Percentiles rank a stretch among this genome's conserved stretches.
phyloP scores from a whole-genome alignment of 2,888 invertebrate genomes.

The Hypsopygia costalis region DNA sequence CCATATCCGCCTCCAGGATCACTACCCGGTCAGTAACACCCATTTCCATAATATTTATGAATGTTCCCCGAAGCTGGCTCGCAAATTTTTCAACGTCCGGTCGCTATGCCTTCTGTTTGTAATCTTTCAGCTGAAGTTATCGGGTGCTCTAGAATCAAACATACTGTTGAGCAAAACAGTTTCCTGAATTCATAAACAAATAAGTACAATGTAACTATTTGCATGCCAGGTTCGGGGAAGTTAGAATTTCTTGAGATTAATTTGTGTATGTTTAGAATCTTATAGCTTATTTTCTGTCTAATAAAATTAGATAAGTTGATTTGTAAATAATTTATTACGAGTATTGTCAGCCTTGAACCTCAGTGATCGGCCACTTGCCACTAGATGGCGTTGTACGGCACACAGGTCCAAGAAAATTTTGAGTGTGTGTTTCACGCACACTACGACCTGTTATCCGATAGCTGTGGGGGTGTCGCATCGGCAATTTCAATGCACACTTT shows the following conservation, averaged over 20 bases:
- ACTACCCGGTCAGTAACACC: conserved; percentile 70
- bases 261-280: conserved; percentile 18
- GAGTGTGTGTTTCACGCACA: conserved; percentile 55
- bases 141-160: conserved; percentile 45
- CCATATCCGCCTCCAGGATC: conserved; percentile 91
- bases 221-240: conserved; percentile 19
- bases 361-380: conserved; percentile 39
- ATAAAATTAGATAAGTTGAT: conserved; percentile 45
- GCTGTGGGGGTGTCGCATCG: conserved; percentile 46
- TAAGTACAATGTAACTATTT: conserved; percentile 20
- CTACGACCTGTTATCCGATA: conserved; percentile 21
- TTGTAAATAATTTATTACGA: conserved; percentile 63
- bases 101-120: conserved; percentile 57
- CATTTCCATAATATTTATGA: conserved; percentile 29
- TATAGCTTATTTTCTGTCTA: conserved; percentile 18
- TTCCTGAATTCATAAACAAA: conserved; percentile 68
- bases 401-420: conserved; percentile 23
- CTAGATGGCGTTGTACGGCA: conserved; percentile 62
- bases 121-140: conserved; percentile 61
- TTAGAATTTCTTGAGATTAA: conserved; percentile 17
- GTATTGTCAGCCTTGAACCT: conserved; percentile 74
- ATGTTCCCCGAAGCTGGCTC: conserved; percentile 35
- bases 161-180: conserved; percentile 53
- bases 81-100: conserved; percentile 57
- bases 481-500: conserved; percentile 38